These are phyloP conservation scores for Pseudochromis fuscus DNA, from an alignment of 2,797 vertebrate genomes.

Conservation along the genomic window DNA sequence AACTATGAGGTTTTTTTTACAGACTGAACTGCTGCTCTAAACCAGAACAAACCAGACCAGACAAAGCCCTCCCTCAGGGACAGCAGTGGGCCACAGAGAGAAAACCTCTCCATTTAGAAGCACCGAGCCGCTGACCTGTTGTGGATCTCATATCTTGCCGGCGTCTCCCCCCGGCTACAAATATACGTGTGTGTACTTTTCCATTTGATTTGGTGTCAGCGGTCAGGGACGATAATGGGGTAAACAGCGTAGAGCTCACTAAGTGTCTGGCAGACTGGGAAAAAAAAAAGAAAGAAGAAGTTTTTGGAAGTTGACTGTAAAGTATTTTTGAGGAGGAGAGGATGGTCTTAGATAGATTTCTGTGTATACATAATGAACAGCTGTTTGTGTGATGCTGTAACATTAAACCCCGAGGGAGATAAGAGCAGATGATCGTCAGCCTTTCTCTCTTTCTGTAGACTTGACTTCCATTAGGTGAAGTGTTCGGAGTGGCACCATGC, in stretches of 20 bases:
- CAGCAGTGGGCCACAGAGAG: constrained; percentile 51
- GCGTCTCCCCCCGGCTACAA: constrained; percentile 44
- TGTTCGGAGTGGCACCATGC: constrained; percentile 53
- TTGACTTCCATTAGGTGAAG: constrained; percentile 52
- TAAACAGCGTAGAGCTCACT: constrained; percentile 49
- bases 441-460: constrained; percentile 32
- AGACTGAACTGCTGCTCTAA: constrained; percentile 35
- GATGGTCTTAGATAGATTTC: constrained; percentile 23
- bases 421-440: constrained; percentile 39
- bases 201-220: constrained; percentile 72
- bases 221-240: constrained; percentile 59
- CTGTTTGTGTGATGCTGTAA: constrained; percentile 16
- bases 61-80: constrained; percentile 50
- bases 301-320: constrained; percentile 50
- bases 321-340: constrained; percentile 11
- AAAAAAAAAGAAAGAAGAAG: neutral
- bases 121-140: constrained; percentile 56
- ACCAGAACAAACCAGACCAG: constrained; percentile 52
- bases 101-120: constrained; percentile 53
- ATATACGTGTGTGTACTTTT: constrained; percentile 66
- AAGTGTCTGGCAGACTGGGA: constrained; percentile 17
- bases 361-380: constrained; percentile 14
- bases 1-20: constrained; percentile 34
- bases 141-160: constrained; percentile 63
- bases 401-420: constrained; percentile 36